Conservation (phyloP, 2,888 invertebrate species). For the Philonicus albiceps region DNA sequence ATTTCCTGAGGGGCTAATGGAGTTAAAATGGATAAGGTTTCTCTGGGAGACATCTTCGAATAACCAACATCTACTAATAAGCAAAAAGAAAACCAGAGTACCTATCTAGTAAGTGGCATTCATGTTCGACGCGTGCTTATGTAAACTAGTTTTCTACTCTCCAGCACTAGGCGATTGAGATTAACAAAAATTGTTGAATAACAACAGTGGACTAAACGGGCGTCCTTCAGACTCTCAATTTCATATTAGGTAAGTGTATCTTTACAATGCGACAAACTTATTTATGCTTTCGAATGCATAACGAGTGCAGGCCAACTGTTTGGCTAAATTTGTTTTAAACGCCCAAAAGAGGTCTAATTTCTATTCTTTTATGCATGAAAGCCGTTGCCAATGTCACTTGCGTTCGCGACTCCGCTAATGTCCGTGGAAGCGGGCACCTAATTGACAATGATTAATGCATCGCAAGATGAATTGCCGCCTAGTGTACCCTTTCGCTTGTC, state of each 20-base stretch:
- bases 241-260: neutral
- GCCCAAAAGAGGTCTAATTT: neutral
- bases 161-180: neutral
- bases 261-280: neutral
- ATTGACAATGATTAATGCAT: constrained; percentile 26
- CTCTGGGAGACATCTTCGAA: neutral
- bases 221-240: neutral
- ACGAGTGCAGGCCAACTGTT: neutral
- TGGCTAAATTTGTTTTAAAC: neutral
- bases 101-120: neutral
- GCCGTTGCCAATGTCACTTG: neutral
- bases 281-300: neutral
- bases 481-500: neutral
- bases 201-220: neutral
- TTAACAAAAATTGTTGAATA: neutral
- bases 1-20: too few species aligned
- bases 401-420: neutral
- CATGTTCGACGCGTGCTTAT: neutral
- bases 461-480: neutral
- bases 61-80: neutral
- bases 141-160: neutral
- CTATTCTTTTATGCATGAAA: neutral
- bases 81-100: too few species aligned
- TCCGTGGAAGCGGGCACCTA: neutral
- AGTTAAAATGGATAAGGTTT: too few species aligned